A percentile compares a stretch with the other conserved stretches of the same genome.
phyloP scores from a whole-genome alignment of 92 coral and sea anemone genomes.

The Porites cylindrica region DNA sequence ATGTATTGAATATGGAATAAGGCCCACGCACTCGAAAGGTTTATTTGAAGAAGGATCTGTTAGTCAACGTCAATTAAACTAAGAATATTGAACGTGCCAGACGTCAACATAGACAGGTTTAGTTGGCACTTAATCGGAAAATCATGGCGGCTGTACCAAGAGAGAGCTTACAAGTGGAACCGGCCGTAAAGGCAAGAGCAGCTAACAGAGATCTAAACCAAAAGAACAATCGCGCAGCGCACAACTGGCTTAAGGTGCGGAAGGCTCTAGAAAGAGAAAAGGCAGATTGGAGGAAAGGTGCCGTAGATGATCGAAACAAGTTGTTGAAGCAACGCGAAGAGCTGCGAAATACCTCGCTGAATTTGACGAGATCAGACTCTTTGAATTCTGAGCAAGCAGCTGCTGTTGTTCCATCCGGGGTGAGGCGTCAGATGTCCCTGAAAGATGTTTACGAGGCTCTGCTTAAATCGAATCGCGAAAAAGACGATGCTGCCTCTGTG shows the following conservation, averaged over 20 bases:
- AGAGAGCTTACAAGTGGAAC: slow-evolving; percentile 63
- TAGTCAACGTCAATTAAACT: slow-evolving; percentile 4
- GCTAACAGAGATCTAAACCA: slow-evolving; percentile 69
- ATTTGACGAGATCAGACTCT: slow-evolving; percentile 26
- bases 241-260: slow-evolving; percentile 65
- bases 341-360: slow-evolving; percentile 58
- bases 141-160: slow-evolving; percentile 51
- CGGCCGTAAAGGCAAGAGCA: slow-evolving; percentile 70
- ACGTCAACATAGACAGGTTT: slow-evolving; percentile 25
- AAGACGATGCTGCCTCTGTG: slow-evolving; percentile 10
- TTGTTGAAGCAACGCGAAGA: slow-evolving; percentile 74
- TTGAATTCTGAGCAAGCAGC: slow-evolving; percentile 27
- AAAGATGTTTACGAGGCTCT: slow-evolving; percentile 81
- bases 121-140: not conserved
- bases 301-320: slow-evolving; percentile 59
- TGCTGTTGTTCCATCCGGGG: not conserved
- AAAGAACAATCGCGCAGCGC: slow-evolving; percentile 65
- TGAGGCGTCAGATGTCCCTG: slow-evolving; percentile 51
- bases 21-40: not conserved
- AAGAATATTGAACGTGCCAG: not conserved
- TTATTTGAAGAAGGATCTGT: slow-evolving; percentile 13
- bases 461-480: slow-evolving; percentile 40
- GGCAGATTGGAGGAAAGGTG: slow-evolving; percentile 50
- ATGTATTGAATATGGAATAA: not conserved
- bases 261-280: slow-evolving; percentile 66